phyloP scores from a whole-genome alignment of 2,888 invertebrate genomes.

The Argynnis bischoffii region DNA sequence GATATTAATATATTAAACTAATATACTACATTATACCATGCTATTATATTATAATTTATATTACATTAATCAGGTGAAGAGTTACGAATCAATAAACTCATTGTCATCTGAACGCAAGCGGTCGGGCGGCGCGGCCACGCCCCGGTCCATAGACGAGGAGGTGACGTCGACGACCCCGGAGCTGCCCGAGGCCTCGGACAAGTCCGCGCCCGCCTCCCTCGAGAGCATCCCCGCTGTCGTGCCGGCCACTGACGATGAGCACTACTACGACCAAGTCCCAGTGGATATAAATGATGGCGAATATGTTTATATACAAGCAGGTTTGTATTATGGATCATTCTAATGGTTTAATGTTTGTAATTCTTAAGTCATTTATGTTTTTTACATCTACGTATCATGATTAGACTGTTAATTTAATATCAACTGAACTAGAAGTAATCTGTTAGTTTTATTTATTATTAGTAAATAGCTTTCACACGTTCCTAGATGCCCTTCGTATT shows the following conservation, averaged over 20 bases:
- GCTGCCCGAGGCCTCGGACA: conserved; percentile 63
- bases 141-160: conserved; percentile 76
- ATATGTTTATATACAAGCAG: conserved; percentile 89
- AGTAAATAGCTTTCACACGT: too few species aligned
- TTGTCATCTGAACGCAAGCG: conserved; percentile 83
- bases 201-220: conserved; percentile 69
- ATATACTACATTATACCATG: too few species aligned
- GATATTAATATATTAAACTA: too few species aligned
- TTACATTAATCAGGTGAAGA: conserved; percentile 77
- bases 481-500: too few species aligned
- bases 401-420: too few species aligned
- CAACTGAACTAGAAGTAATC: too few species aligned
- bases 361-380: neutral
- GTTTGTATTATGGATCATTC: conserved; percentile 47
- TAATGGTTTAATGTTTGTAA: neutral
- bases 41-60: neutral
- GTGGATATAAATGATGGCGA: conserved; percentile 86
- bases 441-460: too few species aligned
- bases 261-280: conserved; percentile 88
- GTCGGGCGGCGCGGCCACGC: conserved; percentile 78
- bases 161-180: conserved; percentile 70
- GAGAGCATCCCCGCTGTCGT: conserved; percentile 68
- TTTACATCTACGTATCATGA: too few species aligned
- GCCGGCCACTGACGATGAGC: conserved; percentile 80
- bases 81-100: conserved; percentile 85